These are phyloP conservation scores for Rhinatrema bivittatum DNA, from an alignment of 2,797 vertebrate species.

Conservation along the genomic window DNA sequence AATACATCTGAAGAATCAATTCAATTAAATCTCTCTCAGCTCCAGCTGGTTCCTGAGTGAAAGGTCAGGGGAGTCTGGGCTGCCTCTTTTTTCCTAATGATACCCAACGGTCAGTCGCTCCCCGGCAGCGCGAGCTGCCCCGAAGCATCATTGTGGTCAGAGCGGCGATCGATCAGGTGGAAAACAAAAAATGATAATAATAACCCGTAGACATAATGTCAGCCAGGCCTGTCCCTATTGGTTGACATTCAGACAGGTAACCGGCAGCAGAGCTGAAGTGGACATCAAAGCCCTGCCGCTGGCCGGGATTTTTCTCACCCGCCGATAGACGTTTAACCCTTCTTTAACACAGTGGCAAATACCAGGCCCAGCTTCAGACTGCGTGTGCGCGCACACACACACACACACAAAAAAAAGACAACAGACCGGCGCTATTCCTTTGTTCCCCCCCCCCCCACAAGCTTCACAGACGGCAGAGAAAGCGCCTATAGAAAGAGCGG, in stretches of 20 bases:
- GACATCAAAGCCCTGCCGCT: conserved; percentile 59
- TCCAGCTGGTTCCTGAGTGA: conserved; percentile 90
- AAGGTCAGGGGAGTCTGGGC: conserved; percentile 87
- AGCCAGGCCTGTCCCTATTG: conserved; percentile 66
- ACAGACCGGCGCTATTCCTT: too few relatives aligned
- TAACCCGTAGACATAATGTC: conserved; percentile 89
- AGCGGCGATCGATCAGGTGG: conserved; percentile 77
- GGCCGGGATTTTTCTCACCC: conserved; percentile 34
- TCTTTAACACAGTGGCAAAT: conserved; percentile 46
- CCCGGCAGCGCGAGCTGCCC: conserved; percentile 80
- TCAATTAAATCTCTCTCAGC: conserved; percentile 92
- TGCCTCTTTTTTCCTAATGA: conserved; percentile 74
- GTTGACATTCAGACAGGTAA: conserved; percentile 72
- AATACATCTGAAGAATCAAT: conserved; percentile 84
- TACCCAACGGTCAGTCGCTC: conserved; percentile 86
- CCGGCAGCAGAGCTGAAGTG: conserved; percentile 39
- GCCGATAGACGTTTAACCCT: conserved; percentile 56
- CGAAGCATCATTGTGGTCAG: conserved; percentile 78
- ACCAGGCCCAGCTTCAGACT: too few relatives aligned
- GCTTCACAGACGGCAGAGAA: too few relatives aligned
- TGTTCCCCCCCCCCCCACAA: too few relatives aligned
- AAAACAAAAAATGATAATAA: conserved; percentile 80
- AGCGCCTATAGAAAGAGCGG: too few relatives aligned
- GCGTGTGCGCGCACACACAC: too few relatives aligned
- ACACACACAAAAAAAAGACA: too few relatives aligned